These are phyloP conservation scores for Ischnura elegans DNA, from an alignment of 2,888 invertebrate species.

Conservation along the genomic window DNA sequence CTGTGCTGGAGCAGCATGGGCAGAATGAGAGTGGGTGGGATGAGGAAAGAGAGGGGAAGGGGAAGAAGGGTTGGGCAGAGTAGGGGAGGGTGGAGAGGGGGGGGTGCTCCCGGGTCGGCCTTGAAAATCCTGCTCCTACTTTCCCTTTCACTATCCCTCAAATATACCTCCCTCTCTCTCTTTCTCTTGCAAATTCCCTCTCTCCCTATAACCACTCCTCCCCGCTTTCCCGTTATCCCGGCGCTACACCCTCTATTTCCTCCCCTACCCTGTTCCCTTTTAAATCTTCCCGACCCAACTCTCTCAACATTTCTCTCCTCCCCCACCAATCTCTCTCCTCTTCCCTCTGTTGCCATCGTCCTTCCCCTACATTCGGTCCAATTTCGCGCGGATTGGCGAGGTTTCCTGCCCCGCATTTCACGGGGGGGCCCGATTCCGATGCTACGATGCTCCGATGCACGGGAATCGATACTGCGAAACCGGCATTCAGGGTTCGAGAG, in stretches of 20 bases:
- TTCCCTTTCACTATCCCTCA: not conserved
- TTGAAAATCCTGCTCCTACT: not conserved
- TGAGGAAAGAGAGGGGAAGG: not conserved
- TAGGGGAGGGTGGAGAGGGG: not conserved
- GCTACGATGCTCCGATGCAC: too few relatives aligned
- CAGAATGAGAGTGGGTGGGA: not conserved
- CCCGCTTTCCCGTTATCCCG: not conserved
- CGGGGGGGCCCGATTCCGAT: too few relatives aligned
- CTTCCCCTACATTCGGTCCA: not conserved
- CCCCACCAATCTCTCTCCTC: conserved; percentile 5
- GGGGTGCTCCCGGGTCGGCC: conserved; percentile 44
- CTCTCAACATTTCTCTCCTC: too few relatives aligned
- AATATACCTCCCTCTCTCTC: not conserved
- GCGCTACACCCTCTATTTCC: not conserved
- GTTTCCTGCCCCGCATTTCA: too few relatives aligned
- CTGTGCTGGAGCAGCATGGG: not conserved
- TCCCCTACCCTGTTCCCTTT: not conserved
- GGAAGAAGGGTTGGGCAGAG: not conserved
- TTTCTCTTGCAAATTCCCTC: not conserved
- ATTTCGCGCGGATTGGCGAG: too few relatives aligned
- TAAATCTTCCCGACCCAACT: too few relatives aligned
- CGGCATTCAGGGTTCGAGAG: too few relatives aligned
- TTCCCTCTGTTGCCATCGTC: not conserved
- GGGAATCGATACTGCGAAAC: too few relatives aligned
- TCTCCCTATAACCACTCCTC: not conserved